Evolutionary conservation across 92 coral and sea anemone species (phyloP).

Genomic region (Umimayanthus chanpuru): DNA sequence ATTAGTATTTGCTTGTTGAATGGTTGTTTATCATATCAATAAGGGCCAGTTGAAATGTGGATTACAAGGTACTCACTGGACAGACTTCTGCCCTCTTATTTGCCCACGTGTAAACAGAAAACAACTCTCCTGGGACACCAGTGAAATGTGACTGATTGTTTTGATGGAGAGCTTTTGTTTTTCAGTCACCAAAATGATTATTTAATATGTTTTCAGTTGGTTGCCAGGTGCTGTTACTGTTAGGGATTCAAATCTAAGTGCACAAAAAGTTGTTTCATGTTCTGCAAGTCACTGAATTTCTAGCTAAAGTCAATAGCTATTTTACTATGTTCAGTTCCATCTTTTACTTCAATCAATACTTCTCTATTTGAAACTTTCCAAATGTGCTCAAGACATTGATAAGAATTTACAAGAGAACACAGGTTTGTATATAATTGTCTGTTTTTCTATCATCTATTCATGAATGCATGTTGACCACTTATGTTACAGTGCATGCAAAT

Average conservation of each 20-base stretch:
- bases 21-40: constrained; percentile 35
- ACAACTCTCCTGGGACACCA: background rate
- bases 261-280: background rate
- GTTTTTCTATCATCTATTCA: background rate
- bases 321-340: background rate
- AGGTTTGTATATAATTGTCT: background rate
- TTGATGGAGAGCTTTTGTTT: background rate
- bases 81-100: background rate
- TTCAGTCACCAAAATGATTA: background rate
- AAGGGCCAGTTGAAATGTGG: background rate
- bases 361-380: background rate
- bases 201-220: constrained; percentile 2
- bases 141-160: background rate
- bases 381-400: no score
- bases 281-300: background rate
- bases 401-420: background rate
- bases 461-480: background rate
- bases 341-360: background rate
- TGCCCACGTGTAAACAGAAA: background rate
- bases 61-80: background rate
- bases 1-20: background rate
- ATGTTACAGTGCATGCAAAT: background rate
- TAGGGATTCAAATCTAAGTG: background rate
- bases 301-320: background rate
- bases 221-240: constrained; percentile 1